A percentile compares a stretch with the other conserved stretches of the same genome.
phyloP scores from a whole-genome alignment of 2,797 vertebrate species.

The Melanotaenia maccullochi region DNA sequence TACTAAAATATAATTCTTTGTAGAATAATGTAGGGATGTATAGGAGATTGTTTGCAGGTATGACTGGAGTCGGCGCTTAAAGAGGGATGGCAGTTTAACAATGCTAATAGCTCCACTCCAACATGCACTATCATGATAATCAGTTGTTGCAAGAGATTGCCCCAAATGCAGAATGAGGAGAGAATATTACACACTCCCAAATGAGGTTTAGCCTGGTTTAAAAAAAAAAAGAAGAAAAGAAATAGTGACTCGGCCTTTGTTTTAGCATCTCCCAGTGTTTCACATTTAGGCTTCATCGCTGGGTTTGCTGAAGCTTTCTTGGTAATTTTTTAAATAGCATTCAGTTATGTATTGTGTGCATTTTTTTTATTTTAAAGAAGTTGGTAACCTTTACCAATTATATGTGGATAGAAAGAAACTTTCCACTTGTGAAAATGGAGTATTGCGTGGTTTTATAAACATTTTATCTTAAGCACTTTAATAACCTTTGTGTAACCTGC shows the following conservation, averaged over 20 bases:
- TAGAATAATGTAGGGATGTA: slow-evolving; percentile 35
- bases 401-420: slow-evolving; percentile 65
- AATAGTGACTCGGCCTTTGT: slow-evolving; percentile 58
- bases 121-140: slow-evolving; percentile 15
- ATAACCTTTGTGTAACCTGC: slow-evolving; percentile 83
- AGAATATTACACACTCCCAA: slow-evolving; percentile 42
- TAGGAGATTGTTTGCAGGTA: slow-evolving; percentile 19
- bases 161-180: slow-evolving; percentile 13
- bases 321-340: slow-evolving; percentile 51
- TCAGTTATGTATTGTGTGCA: slow-evolving; percentile 51
- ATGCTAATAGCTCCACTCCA: slow-evolving; percentile 14
- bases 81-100: slow-evolving; percentile 22
- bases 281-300: slow-evolving; percentile 44
- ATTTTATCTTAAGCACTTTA: slow-evolving; percentile 88
- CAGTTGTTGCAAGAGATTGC: slow-evolving; percentile 6
- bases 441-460: slow-evolving; percentile 82
- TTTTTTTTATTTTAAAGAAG: slow-evolving; percentile 46
- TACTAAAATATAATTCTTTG: slow-evolving; percentile 42
- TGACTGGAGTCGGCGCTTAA: slow-evolving; percentile 15
- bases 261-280: slow-evolving; percentile 56
- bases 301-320: slow-evolving; percentile 54
- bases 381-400: slow-evolving; percentile 66
- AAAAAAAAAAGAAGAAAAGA: slow-evolving; percentile 6
- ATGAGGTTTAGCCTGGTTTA: slow-evolving; percentile 65
- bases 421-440: slow-evolving; percentile 73